A percentile compares a stretch with the other conserved stretches of the same genome.
Evolutionary conservation across 1,140 invertebrate species (phyloP).

Genomic region (Drosophila neocordata): DNA sequence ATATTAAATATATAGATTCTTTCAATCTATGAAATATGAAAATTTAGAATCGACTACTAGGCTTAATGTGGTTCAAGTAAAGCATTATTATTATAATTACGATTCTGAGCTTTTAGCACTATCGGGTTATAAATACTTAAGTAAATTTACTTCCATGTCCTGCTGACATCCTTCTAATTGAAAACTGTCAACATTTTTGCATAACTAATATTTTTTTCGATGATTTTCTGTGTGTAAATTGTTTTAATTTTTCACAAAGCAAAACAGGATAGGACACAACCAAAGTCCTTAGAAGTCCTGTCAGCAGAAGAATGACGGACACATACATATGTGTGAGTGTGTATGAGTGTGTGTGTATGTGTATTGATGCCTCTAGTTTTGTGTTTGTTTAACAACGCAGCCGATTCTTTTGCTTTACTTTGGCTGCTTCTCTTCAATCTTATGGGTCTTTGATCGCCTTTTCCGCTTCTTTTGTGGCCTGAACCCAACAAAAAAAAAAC

Average conservation of each 20-base stretch:
- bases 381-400: slow-evolving; percentile 38
- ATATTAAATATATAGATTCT: too few species aligned
- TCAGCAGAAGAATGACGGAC: slow-evolving; percentile 38
- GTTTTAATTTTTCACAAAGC: slow-evolving; percentile 70
- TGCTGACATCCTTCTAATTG: too few species aligned
- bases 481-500: not conserved
- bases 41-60: too few species aligned
- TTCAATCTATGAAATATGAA: too few species aligned
- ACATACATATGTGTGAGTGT: slow-evolving; percentile 17
- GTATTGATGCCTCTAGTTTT: slow-evolving; percentile 12
- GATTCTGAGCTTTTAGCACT: too few species aligned
- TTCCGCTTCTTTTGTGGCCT: slow-evolving; percentile 69
- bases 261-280: slow-evolving; percentile 1
- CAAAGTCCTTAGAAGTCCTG: slow-evolving; percentile 61
- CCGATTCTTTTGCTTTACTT: slow-evolving; percentile 22
- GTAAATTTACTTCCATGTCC: too few species aligned
- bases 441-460: slow-evolving; percentile 76
- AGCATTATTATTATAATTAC: too few species aligned
- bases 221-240: slow-evolving; percentile 52
- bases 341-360: slow-evolving; percentile 34
- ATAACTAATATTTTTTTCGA: slow-evolving; percentile 24
- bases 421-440: slow-evolving; percentile 20
- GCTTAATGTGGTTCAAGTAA: too few species aligned
- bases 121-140: too few species aligned
- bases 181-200: slow-evolving; percentile 44